Base-by-base conservation (phyloP, 2,113 vertebrate species). In the Salvelinus fontinalis region DNA sequence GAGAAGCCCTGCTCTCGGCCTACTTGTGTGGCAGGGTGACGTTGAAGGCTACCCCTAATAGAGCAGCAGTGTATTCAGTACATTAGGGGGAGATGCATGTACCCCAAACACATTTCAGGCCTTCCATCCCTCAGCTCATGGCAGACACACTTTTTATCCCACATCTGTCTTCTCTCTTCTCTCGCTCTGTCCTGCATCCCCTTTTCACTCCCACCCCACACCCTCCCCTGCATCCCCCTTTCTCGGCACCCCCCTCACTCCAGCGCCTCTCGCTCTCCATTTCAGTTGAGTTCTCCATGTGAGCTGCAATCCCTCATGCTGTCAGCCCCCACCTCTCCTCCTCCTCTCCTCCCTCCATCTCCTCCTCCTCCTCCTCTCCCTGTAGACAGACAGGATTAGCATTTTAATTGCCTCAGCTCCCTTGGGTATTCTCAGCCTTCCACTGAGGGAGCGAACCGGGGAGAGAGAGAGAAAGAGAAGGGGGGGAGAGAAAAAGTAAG, bases 381-480 rank as follows among this genome's bases (percentile, higher is more conserved):
- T 92, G 92, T 94, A 94, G 93, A 94, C 93, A 94, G 93, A 94
- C 93, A 94, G 93, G 93, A 94, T 94, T 94, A 94, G 93, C 93
- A 94, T 94, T 94, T 94, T 94, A 94, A 94, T 94, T 94, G 92
- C 93, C 94, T 94, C 93, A 94, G 93, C 93, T 94, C 93, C 92
- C 93, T 93, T 92, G 93, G 93, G 93, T 92, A 93, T 94, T 94
- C 92, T 91, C 92, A 92, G 93, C 93, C 93, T 94, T 94, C 93
- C 92, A 93, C 91, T 93, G 93, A 88, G 92, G 89, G 92, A 90
- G 92, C 90, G 90, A 82, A 65, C 81, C 77, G 86, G 86, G 85
- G 81, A 89, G 84, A 79, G 67, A 59, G 4, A 9, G 62, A 69
- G 83, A 85, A 82, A 87, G 83, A 54, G 49, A 65, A 6, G 1